phyloP scores from a whole-genome alignment of 2,113 vertebrate genomes.

The Tringa solitaria region DNA sequence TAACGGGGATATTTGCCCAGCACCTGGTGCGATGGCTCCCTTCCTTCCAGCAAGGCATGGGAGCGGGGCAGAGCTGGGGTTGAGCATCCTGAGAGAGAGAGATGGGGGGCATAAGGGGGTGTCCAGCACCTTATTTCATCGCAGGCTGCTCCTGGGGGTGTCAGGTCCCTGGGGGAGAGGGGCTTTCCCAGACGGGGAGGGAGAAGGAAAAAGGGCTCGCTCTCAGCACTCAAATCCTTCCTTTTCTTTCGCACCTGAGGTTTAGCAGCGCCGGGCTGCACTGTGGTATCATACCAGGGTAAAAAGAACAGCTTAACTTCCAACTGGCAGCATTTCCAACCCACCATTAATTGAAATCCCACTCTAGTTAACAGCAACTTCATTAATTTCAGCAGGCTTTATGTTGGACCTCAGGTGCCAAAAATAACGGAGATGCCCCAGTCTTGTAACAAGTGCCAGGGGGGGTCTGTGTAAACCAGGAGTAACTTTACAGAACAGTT shows the following conservation, averaged over 20 bases:
- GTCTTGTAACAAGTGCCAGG: rapidly evolving
- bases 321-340: neutral
- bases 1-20: rapidly evolving
- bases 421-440: rapidly evolving
- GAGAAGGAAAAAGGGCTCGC: neutral
- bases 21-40: rapidly evolving
- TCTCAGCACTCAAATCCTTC: neutral
- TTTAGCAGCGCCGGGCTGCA: too few species aligned
- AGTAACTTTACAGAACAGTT: neutral
- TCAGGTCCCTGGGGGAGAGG: neutral
- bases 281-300: rapidly evolving
- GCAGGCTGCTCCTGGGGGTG: rapidly evolving
- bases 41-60: rapidly evolving
- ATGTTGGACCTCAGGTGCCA: neutral
- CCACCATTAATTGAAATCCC: rapidly evolving
- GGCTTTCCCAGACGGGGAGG: rapidly evolving
- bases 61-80: neutral
- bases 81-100: neutral
- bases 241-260: neutral
- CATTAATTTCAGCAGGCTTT: neutral
- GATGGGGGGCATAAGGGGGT: too few species aligned
- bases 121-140: too few species aligned
- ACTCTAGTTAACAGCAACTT: neutral
- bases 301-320: neutral
- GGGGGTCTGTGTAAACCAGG: neutral